These are phyloP conservation scores for Drosophila oshimai DNA, from an alignment of 1,140 invertebrate species.

Conservation along the genomic window DNA sequence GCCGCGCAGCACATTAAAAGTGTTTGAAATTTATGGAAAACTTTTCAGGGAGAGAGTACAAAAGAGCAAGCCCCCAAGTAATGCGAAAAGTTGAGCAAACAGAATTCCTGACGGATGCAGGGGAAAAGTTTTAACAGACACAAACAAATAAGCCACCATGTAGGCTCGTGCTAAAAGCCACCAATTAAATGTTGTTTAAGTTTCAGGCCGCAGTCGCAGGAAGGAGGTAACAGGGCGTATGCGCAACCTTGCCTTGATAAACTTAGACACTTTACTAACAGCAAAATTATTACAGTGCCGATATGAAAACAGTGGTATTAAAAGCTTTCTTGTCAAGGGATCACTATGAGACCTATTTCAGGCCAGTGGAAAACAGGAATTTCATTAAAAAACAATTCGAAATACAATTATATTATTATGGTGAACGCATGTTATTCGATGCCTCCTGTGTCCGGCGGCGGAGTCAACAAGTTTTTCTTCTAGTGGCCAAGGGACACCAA, in stretches of 20 bases:
- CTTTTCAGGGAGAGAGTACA: not conserved
- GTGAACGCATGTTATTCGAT: conserved; percentile 13
- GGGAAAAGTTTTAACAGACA: conserved; percentile 40
- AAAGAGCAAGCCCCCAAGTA: conserved; percentile 28
- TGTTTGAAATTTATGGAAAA: conserved; percentile 37
- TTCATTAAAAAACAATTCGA: conserved; percentile 23
- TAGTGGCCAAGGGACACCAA: conserved; percentile 2
- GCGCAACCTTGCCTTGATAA: conserved; percentile 44
- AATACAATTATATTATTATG: conserved; percentile 40
- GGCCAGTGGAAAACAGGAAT: conserved; percentile 14
- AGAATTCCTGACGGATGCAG: conserved; percentile 14
- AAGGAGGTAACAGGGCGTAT: conserved; percentile 21
- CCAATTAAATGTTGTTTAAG: conserved; percentile 72
- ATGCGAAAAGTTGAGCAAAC: conserved; percentile 32
- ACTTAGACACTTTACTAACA: conserved; percentile 54
- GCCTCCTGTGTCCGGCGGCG: not conserved
- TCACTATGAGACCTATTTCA: not conserved
- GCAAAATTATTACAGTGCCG: conserved; percentile 33
- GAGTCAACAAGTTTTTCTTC: conserved; percentile 11
- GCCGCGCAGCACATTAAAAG: conserved; percentile 17
- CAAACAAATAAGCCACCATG: conserved; percentile 17
- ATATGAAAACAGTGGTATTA: not conserved
- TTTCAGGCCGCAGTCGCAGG: conserved; percentile 14
- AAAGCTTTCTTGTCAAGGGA: not conserved
- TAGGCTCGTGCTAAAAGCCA: conserved; percentile 28